Base-by-base conservation (phyloP, 2,797 vertebrate genomes). In the Paedocypris micromegethes region DNA sequence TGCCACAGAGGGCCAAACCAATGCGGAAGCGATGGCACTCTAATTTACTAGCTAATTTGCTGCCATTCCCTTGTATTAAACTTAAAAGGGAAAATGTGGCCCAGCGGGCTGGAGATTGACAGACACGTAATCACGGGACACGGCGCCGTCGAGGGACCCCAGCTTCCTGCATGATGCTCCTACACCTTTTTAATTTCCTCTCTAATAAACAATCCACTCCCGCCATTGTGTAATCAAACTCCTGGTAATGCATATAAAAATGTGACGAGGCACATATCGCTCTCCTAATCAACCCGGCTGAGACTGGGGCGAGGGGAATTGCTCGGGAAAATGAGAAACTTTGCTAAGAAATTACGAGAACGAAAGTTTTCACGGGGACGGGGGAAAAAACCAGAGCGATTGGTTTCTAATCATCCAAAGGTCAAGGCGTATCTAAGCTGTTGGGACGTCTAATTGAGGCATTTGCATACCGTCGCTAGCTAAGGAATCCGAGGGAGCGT, bases 21-120 rank as follows among this genome's bases (percentile, higher is more conserved):
- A 72, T 76, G 66, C 64, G 70, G 77, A 84, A 86, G 80, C 80
- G 77, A 77, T 68, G 46, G 62, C 7, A 9, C 72, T 84, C 80
- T 83, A 81, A 88, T 89, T 88, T 87, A 82, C 77, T 80, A 83
- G 79, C 83, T 89, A 87, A 90, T 90, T 87, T 87, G 72, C 83
- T 79, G 82, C 78, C 75, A 81, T 87, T 88, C 81, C 79, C 78
- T 80, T 75, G 76, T 77, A 84, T 88, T 87, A 88, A 86, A 84
- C 80, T 82, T 86, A 80, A 85, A 85, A 84, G 79, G 78, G 83
- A 72, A 85, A 87, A 85, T 67, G 75, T 83, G 83, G 77, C 85
- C 76, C 74, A 9, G 63, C 73, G 65, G 83, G 52, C 73, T 52
- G 4, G 9, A 83, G 87, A 87, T 85, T 88, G 88, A 87, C 88